Evolutionary conservation across 2,888 invertebrate genomes (phyloP), one percentile per base, ranked within the genome.

Genomic region (Liopterus haemorrhoidalis): DNA sequence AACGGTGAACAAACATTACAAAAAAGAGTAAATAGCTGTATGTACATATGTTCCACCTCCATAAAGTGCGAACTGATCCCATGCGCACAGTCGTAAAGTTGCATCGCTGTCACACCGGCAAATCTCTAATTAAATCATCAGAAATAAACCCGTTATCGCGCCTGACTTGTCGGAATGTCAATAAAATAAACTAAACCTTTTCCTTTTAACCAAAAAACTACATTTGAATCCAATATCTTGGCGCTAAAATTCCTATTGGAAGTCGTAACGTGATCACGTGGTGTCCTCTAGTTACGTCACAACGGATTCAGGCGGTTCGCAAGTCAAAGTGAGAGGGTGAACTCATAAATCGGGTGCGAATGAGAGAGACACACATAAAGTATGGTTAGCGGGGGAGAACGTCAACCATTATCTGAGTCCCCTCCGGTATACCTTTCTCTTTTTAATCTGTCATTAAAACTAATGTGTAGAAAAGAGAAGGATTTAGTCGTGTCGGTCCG

Each of bases 361-460:
- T 63, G 67, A 68, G 68, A 68, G 68, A 68, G 68, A 68, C 64
- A 64, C 59, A 59, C 68, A 68, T 69, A 69, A 69, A 69, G 68
- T 67, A 69, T 68, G 67, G 66, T 67, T 68, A 67, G 69, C 66
- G 67, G 67, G 47, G 68, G 67, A 68, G 67, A 66, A 64, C 69
- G 67, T 67, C 69, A 67, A 69, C 69, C 69, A 69, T 69, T 69
- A 69, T 68, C 67, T 66, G 66, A 63, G 61, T 64, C 65, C 65
- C 64, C 59, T n/a, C n/a, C n/a, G n/a, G n/a, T n/a, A n/a, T n/a
- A n/a, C n/a, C n/a, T n/a, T n/a, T n/a, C n/a, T n/a, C n/a, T n/a
- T n/a, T n/a, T n/a, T n/a, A n/a, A n/a, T n/a, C n/a, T n/a, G n/a
- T n/a, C n/a, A 36, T 14, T 5, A 3, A 12, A 11, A 25, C 12